Base-by-base conservation (phyloP, 2,113 vertebrate genomes). In the Melierax canorus region DNA sequence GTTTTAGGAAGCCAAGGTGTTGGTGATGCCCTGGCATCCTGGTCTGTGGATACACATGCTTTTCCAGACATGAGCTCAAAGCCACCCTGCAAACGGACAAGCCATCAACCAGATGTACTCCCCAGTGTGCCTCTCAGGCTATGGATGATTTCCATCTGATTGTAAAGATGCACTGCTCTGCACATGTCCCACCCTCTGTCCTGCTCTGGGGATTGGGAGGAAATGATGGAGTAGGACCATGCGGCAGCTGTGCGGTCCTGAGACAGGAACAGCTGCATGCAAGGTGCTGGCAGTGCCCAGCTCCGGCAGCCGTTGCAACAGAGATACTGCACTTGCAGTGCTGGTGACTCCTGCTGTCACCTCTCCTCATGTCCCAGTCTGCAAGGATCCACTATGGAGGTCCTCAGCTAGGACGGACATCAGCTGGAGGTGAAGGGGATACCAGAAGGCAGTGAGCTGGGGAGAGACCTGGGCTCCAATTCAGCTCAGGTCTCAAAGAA, bases 191-290 rank as follows among this genome's bases (percentile, higher is more conserved):
- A 45, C 39, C 27, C 46, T 4, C 15, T 21, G 59, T 11, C 71
- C 74, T 41, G 41, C 51, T 38, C 83, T 13, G 58, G 41, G 56
- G 43, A 39, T 30, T 0, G 2, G 63, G 8, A 84, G 62, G 41
- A 75, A 79, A 63, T 4, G 71, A 41, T 34, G 39, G 17, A 90
- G 53, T 58, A 66, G 59, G n/a, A 27, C 15, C 41, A 20, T 1
- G 11, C 2, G 7, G 74, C 43, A 69, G 59, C 77, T 34, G 58
- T 0, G 0, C 0, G 2, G 22, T 34, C 29, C 59, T 12, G 36
- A 66, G 55, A 19, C 60, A 64, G 73, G 24, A 60, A 11, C n/a
- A n/a, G 78, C 92, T 36, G 66, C 74, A 46, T 7, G 9, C 36
- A 8, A 63, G 55, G 41, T 48, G 72, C 73, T 67, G 87, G 48